A percentile compares a stretch with the other conserved stretches of the same genome.
phyloP scores from a whole-genome alignment of 2,113 vertebrate genomes.

The Rhagologus leucostigma region DNA sequence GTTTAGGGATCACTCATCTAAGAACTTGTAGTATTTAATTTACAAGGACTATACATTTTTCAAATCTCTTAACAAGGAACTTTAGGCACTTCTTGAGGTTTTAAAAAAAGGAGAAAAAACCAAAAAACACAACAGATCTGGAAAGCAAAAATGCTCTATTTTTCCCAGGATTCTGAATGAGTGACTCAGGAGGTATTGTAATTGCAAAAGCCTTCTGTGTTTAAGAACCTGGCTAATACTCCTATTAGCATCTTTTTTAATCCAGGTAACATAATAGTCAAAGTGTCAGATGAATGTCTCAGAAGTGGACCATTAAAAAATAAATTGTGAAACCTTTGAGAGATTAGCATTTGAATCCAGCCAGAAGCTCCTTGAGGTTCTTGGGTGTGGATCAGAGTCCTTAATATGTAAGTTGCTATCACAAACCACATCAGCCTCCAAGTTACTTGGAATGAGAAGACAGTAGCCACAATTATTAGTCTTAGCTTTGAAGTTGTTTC shows the following conservation, averaged over 20 bases:
- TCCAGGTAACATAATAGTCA: constrained; percentile 68
- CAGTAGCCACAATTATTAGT: not conserved
- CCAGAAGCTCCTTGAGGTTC: constrained; percentile 59
- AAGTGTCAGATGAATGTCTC: constrained; percentile 67
- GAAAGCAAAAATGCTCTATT: constrained; percentile 5
- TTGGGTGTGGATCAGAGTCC: constrained; percentile 27
- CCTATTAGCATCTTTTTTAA: constrained; percentile 69
- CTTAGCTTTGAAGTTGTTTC: not conserved
- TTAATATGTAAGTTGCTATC: constrained; percentile 21
- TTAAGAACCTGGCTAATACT: constrained; percentile 65
- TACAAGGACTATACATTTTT: constrained; percentile 63
- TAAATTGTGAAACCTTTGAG: constrained; percentile 70
- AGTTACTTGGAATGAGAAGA: constrained; percentile 29
- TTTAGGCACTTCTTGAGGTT: constrained; percentile 41
- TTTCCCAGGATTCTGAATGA: constrained; percentile 41
- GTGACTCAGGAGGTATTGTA: constrained; percentile 56
- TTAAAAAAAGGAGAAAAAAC: not conserved
- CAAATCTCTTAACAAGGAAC: constrained; percentile 50
- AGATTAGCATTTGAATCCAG: constrained; percentile 68
- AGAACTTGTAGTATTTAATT: constrained; percentile 67
- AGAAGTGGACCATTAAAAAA: constrained; percentile 75
- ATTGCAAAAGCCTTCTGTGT: constrained; percentile 63
- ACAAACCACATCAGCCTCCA: not conserved
- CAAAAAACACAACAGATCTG: not conserved
- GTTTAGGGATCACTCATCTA: constrained; percentile 65